Percentiles rank a stretch among this genome's conserved stretches.
Evolutionary conservation across 1,140 invertebrate species (phyloP).

Genomic region (Philotrypesis tridentata): DNA sequence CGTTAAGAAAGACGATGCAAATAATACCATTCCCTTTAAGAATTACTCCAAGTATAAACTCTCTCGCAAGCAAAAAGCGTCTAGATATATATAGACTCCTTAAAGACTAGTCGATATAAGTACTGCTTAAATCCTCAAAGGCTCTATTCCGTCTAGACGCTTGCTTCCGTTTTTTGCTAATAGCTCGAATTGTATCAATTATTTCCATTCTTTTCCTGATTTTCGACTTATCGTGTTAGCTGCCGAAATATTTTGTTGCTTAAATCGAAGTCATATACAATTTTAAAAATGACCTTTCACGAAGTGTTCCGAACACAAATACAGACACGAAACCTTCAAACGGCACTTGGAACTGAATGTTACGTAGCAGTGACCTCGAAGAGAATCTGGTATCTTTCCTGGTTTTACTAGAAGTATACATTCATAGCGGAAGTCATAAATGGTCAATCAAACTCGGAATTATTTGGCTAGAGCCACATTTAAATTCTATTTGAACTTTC

Average conservation of each 20-base stretch:
- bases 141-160: background rate
- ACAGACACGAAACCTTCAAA: background rate
- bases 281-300: background rate
- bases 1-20: too few species aligned
- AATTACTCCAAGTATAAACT: background rate
- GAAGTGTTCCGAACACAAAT: background rate
- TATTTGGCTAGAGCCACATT: background rate
- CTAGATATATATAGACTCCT: background rate
- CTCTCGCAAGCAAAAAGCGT: background rate
- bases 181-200: background rate
- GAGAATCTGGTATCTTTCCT: background rate
- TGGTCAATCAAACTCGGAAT: slow-evolving; percentile 33
- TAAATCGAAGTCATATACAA: background rate
- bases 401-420: too few species aligned
- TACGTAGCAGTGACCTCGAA: background rate
- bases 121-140: background rate
- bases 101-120: background rate
- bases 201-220: background rate
- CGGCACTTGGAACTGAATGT: background rate
- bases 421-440: slow-evolving; percentile 31
- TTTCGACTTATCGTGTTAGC: background rate
- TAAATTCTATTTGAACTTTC: slow-evolving; percentile 19
- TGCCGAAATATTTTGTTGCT: background rate
- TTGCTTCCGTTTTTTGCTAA: background rate
- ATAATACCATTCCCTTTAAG: background rate